These are phyloP conservation scores for Aptenodytes patagonicus DNA, from an alignment of 2,113 vertebrate genomes.

Conservation along the genomic window DNA sequence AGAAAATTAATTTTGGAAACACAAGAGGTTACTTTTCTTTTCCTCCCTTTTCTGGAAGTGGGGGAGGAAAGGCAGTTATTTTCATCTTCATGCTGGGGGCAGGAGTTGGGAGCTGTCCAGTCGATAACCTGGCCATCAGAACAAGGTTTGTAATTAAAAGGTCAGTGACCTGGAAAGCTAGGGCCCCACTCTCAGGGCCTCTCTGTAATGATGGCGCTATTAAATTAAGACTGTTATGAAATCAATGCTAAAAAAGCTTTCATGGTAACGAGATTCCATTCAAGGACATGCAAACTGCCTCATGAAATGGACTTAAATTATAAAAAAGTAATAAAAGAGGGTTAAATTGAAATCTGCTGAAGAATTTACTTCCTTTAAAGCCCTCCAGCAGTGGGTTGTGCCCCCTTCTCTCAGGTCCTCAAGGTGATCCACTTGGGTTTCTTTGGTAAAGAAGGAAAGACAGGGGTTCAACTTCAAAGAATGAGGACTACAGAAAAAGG, in stretches of 20 bases:
- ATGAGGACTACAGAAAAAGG: background rate
- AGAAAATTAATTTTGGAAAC: conserved; percentile 84
- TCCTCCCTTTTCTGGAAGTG: conserved; percentile 64
- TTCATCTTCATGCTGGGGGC: conserved; percentile 72
- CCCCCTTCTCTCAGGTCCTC: conserved; percentile 13
- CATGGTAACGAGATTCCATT: conserved; percentile 84
- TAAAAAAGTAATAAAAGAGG: conserved; percentile 76
- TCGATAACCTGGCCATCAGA: conserved; percentile 86
- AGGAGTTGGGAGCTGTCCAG: conserved; percentile 79
- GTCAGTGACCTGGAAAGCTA: conserved; percentile 85
- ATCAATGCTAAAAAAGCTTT: conserved; percentile 88
- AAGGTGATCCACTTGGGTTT: conserved; percentile 31
- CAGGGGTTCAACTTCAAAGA: conserved; percentile 14
- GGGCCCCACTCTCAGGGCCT: conserved; percentile 79
- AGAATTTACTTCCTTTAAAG: conserved; percentile 64
- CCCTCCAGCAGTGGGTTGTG: conserved; percentile 11
- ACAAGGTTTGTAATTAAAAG: conserved; percentile 89
- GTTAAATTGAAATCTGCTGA: conserved; percentile 68
- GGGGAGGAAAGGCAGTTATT: conserved; percentile 73
- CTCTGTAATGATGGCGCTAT: conserved; percentile 82
- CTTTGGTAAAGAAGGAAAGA: conserved; percentile 16
- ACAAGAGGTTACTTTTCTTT: conserved; percentile 76
- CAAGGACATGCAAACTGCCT: conserved; percentile 81
- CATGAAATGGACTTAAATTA: conserved; percentile 76
- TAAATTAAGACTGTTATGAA: conserved; percentile 89